A percentile compares a stretch with the other conserved stretches of the same genome.
Conservation (phyloP, 2,113 vertebrate species). For the Zootoca vivipara region DNA sequence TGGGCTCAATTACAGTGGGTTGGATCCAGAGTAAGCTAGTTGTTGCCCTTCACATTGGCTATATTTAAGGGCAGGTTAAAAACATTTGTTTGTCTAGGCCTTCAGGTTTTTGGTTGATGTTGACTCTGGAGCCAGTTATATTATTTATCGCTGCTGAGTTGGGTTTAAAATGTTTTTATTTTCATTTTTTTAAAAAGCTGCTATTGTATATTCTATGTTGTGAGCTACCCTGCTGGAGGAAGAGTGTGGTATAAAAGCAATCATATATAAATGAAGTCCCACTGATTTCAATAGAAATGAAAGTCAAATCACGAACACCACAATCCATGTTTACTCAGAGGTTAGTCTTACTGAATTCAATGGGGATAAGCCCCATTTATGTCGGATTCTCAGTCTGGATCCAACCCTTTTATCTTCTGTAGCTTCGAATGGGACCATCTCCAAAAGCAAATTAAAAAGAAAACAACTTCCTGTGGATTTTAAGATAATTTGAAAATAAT, state of each 20-base stretch:
- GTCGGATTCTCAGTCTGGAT: too few species aligned
- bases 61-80: too few species aligned
- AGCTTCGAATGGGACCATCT: neutral
- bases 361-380: neutral
- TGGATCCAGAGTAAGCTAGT: neutral
- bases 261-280: neutral
- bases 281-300: neutral
- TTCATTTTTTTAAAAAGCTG: too few species aligned
- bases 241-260: neutral
- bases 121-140: too few species aligned
- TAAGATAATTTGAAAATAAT: conserved; percentile 10
- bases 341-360: neutral
- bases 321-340: neutral
- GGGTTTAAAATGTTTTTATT: too few species aligned
- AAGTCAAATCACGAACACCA: neutral
- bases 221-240: too few species aligned
- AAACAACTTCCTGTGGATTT: neutral
- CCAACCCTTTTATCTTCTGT: neutral
- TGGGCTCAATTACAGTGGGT: neutral
- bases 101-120: too few species aligned
- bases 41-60: neutral
- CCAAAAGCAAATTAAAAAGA: neutral
- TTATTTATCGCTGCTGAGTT: too few species aligned
- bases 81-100: too few species aligned
- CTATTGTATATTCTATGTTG: too few species aligned